Conservation (phyloP, 2,797 vertebrate species). For the Knipowitschia caucasica region DNA sequence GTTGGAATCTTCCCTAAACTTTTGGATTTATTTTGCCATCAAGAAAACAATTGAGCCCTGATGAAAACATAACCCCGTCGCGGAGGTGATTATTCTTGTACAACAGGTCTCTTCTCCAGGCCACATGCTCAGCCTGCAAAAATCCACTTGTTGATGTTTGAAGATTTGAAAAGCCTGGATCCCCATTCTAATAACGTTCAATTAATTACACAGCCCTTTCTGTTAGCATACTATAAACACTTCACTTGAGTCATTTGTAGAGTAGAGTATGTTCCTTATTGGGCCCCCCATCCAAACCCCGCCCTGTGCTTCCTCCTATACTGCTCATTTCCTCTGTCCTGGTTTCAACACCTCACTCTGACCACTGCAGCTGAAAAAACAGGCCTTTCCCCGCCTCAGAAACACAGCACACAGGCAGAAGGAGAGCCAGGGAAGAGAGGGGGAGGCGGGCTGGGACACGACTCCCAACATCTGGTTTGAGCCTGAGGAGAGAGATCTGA, state of each 20-base stretch:
- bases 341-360: slow-evolving; percentile 34
- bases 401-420: slow-evolving; percentile 58
- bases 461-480: slow-evolving; percentile 60
- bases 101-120: too few species aligned
- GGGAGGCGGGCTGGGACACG: slow-evolving; percentile 30
- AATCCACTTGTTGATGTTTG: too few species aligned
- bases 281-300: slow-evolving; percentile 37
- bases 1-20: too few species aligned
- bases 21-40: too few species aligned
- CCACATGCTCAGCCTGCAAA: too few species aligned
- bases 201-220: not conserved
- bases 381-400: slow-evolving; percentile 66
- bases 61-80: too few species aligned
- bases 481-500: slow-evolving; percentile 56
- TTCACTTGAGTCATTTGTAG: not conserved
- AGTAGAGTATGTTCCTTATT: slow-evolving; percentile 45
- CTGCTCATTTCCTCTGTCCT: slow-evolving; percentile 17
- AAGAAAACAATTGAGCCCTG: too few species aligned
- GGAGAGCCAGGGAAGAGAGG: slow-evolving; percentile 7
- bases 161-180: not conserved
- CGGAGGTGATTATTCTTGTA: too few species aligned
- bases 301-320: slow-evolving; percentile 23
- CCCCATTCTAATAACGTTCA: not conserved
- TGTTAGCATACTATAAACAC: too few species aligned
- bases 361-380: slow-evolving; percentile 76